Evolutionary conservation across 2,113 vertebrate species (phyloP).

Genomic region (Erythrocercus mccallii): DNA sequence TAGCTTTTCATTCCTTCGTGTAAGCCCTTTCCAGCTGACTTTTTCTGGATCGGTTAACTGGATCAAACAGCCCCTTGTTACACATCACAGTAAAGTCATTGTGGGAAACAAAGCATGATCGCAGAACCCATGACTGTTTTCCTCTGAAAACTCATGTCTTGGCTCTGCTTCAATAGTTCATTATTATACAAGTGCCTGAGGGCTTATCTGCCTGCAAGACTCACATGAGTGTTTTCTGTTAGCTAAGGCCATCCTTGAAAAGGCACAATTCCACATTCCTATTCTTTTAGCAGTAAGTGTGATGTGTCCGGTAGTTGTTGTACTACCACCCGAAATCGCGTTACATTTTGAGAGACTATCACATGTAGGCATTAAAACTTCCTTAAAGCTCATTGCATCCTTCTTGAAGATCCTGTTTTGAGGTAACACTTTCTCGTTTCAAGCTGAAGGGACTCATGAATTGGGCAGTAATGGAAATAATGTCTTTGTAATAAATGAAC

Average conservation of each 20-base stretch:
- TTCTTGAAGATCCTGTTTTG: background rate
- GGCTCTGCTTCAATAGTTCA: slow-evolving; percentile 29
- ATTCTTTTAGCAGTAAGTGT: background rate
- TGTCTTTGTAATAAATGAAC: background rate
- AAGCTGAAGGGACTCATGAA: background rate
- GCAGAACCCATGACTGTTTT: slow-evolving; percentile 46
- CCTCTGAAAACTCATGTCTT: slow-evolving; percentile 47
- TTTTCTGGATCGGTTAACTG: background rate
- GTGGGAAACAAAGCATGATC: slow-evolving; percentile 35
- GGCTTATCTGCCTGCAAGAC: slow-evolving; percentile 37
- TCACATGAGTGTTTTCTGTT: background rate
- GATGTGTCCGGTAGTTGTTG: background rate
- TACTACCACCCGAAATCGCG: background rate
- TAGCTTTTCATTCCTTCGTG: background rate
- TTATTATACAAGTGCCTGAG: slow-evolving; percentile 34
- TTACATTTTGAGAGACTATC: background rate
- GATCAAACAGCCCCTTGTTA: slow-evolving; percentile 27
- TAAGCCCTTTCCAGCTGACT: background rate
- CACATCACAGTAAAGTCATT: slow-evolving; percentile 45
- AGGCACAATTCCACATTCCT: slow-evolving; percentile 26
- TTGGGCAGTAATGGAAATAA: background rate
- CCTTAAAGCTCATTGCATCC: background rate
- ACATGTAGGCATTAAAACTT: background rate
- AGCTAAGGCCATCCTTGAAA: background rate
- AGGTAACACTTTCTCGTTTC: background rate